phyloP scores from a whole-genome alignment of 2,113 vertebrate species.

The Dissostichus mawsoni region DNA sequence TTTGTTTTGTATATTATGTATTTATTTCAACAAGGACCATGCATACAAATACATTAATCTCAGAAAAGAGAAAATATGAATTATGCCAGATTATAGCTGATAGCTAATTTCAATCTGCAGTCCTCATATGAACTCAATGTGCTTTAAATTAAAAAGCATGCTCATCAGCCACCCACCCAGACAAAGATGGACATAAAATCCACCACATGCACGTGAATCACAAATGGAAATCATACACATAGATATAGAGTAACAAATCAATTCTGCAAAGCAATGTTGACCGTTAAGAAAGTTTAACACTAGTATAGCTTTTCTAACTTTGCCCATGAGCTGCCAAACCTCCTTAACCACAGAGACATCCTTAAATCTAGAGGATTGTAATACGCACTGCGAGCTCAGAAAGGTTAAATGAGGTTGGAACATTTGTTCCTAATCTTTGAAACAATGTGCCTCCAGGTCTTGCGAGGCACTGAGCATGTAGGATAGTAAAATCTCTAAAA shows the following conservation, averaged over 20 bases:
- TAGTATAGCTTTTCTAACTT: not conserved
- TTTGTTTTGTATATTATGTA: too few species aligned
- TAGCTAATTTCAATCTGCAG: too few species aligned
- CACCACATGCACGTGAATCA: not conserved
- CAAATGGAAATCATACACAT: not conserved
- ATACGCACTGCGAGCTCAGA: not conserved
- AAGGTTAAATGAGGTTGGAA: not conserved
- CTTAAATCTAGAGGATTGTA: not conserved
- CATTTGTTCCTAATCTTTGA: constrained; percentile 1
- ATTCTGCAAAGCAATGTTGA: too few species aligned
- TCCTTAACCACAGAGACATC: not conserved
- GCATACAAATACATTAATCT: too few species aligned
- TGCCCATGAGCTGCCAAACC: not conserved
- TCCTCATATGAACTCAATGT: not conserved
- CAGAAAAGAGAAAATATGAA: too few species aligned
- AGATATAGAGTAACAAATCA: not conserved
- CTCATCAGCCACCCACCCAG: too few species aligned
- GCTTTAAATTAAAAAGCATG: constrained; percentile 2
- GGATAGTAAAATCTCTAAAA: not conserved
- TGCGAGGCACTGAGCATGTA: not conserved
- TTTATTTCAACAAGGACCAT: too few species aligned
- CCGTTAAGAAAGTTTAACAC: not conserved
- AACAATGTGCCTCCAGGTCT: not conserved
- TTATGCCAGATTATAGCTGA: too few species aligned
- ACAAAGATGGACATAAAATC: too few species aligned